Conservation (phyloP, 2,888 invertebrate species). For the Heteromurus nitidus region DNA sequence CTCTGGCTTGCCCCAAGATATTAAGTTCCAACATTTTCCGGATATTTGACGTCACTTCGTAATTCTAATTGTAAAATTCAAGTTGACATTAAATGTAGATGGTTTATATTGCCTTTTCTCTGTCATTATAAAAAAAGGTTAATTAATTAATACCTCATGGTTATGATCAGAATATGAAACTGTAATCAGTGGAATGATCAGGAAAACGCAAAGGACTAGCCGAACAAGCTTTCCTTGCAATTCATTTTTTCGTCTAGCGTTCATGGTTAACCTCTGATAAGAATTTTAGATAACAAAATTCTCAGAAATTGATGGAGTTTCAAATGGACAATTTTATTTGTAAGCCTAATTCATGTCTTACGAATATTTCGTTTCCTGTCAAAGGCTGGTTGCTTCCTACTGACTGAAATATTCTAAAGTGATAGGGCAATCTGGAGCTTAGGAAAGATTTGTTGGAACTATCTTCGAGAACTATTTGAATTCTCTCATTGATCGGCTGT, state of each 20-base stretch:
- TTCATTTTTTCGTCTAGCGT: constrained; percentile 58
- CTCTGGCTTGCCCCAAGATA: background rate
- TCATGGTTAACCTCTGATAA: constrained; percentile 48
- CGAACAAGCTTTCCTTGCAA: constrained; percentile 34
- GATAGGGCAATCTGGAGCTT: background rate
- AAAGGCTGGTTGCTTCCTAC: constrained; percentile 33
- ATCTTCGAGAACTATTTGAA: constrained; percentile 41
- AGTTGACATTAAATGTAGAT: background rate
- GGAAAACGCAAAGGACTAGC: constrained; percentile 39
- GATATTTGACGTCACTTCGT: constrained; percentile 37
- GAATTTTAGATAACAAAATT: background rate
- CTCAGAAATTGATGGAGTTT: background rate
- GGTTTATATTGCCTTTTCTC: background rate
- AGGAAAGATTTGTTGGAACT: background rate
- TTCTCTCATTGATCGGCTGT: constrained; percentile 28
- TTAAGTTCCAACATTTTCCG: constrained; percentile 49
- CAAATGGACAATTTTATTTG: background rate
- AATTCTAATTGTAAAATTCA: too few species aligned
- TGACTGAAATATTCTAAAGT: constrained; percentile 52
- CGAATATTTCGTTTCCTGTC: constrained; percentile 59
- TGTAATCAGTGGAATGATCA: constrained; percentile 45
- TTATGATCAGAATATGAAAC: constrained; percentile 59
- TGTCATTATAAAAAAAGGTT: background rate
- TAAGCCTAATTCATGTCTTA: too few species aligned
- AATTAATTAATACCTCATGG: constrained; percentile 11